phyloP scores from a whole-genome alignment of 2,888 invertebrate species.

The Orthosia cruda region DNA sequence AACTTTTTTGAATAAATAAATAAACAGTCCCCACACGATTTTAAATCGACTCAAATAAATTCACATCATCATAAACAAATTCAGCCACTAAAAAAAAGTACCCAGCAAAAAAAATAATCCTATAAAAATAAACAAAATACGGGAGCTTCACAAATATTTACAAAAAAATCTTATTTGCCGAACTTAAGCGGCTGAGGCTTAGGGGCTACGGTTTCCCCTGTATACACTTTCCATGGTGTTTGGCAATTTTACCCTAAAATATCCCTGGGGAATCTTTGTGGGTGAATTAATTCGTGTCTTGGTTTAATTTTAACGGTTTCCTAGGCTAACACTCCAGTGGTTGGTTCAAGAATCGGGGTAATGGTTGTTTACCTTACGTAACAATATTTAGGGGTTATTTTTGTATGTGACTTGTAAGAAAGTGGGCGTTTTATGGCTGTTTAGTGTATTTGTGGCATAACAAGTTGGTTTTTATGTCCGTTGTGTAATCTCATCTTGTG shows the following conservation, averaged over 20 bases:
- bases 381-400: slow-evolving; percentile 24
- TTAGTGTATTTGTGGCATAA: neutral
- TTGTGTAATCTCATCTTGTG: neutral
- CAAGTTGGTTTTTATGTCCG: neutral
- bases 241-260: slow-evolving; percentile 66
- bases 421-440: slow-evolving; percentile 13
- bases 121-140: slow-evolving; percentile 51
- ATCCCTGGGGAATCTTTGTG: slow-evolving; percentile 61
- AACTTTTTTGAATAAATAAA: too few species aligned
- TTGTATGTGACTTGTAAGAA: slow-evolving; percentile 21
- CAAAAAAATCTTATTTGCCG: slow-evolving; percentile 57
- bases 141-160: slow-evolving; percentile 53
- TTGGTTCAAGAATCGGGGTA: slow-evolving; percentile 24
- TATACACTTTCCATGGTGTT: slow-evolving; percentile 67
- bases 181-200: slow-evolving; percentile 52
- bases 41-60: slow-evolving; percentile 6
- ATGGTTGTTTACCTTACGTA: slow-evolving; percentile 29
- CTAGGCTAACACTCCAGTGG: slow-evolving; percentile 46
- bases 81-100: slow-evolving; percentile 21
- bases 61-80: slow-evolving; percentile 6
- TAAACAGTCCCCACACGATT: neutral
- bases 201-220: slow-evolving; percentile 30
- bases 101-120: slow-evolving; percentile 7
- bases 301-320: slow-evolving; percentile 68
- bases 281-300: slow-evolving; percentile 67